Evolutionary conservation across 2,888 invertebrate genomes (phyloP).

Genomic region (Tricholauxania praeusta): DNA sequence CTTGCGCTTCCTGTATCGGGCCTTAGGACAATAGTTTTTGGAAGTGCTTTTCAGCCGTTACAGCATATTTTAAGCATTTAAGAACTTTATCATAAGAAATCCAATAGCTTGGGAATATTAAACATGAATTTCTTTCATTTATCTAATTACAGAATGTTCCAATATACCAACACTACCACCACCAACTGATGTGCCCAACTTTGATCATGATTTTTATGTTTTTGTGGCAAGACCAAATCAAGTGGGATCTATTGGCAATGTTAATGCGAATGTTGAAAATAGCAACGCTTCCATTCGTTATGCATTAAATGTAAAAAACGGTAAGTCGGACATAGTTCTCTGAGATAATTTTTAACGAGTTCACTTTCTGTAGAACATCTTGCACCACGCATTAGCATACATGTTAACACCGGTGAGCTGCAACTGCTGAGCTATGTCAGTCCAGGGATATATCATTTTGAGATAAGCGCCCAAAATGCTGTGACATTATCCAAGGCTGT

Average conservation of each 20-base stretch:
- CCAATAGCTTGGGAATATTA: neutral
- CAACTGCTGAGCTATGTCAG: conserved; percentile 44
- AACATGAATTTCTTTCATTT: neutral
- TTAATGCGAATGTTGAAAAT: conserved; percentile 44
- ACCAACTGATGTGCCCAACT: conserved; percentile 15
- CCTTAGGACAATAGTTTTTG: too few relatives aligned
- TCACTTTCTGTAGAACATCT: conserved; percentile 38
- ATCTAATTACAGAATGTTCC: neutral
- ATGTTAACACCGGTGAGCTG: conserved; percentile 48
- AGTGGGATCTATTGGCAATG: conserved; percentile 47
- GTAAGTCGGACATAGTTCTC: conserved; percentile 38
- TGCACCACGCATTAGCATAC: conserved; percentile 43
- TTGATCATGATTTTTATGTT: conserved; percentile 38
- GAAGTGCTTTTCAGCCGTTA: too few relatives aligned
- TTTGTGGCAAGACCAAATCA: conserved; percentile 44
- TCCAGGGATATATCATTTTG: conserved; percentile 50
- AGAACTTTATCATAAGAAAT: too few relatives aligned
- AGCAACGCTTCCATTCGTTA: conserved; percentile 43
- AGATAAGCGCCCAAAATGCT: conserved; percentile 47
- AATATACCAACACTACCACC: neutral
- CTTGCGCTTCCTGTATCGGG: too few relatives aligned
- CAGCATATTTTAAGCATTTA: too few relatives aligned
- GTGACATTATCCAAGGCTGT: conserved; percentile 38
- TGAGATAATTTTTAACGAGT: conserved; percentile 1
- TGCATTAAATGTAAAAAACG: conserved; percentile 43